Base-by-base conservation (phyloP, 2,113 vertebrate species). In the Gobio gobio region DNA sequence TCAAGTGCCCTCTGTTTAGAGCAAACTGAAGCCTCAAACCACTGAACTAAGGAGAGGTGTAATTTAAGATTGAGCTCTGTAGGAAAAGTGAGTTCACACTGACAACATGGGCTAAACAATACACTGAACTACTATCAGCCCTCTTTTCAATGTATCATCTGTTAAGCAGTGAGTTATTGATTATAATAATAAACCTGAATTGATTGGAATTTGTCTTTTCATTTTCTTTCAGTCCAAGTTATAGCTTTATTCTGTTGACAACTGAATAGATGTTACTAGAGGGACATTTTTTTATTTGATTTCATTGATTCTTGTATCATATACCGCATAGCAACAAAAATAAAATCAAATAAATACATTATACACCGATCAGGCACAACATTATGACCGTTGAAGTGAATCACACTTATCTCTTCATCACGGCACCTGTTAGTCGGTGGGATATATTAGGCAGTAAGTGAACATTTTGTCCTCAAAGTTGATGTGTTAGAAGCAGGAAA, bases 121-220 rank as follows among this genome's bases (percentile, higher is more conserved):
- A 81, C 24, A 51, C 18, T n/a, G n/a, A 68, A n/a, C 18, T 51
- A 51, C 1, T 13, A 20, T 4, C n/a, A 33, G 12, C n/a, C 26
- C 18, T 58, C 18, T 51, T n/a, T 51, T 78, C 47, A 29, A 20
- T 29, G 8, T 75, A 29, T 29, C 29, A 26, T 75, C 29, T 54
- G 79, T 68, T 68, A 68, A 68, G n/a, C 10, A 63, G 22, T 81
- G 59, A 49, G 9, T 64, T 22, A 2, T 68, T 66, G 61, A 68
- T 51, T 81, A 51, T 49, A 54, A 72, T n/a, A 43, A 45, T 33
- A 81, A 51, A 68, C 16, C 7, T 22, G 24, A 26, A 81, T 68
- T 51, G 45, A 36, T 26, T 51, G 14, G 29, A 66, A 18, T 68
- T 68, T 79, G 3, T 74, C 1, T 74, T 47, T 73, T 26, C 0